Evolutionary conservation across 2,113 vertebrate genomes (phyloP), one percentile per base, ranked within the genome.

Genomic region (Haplochromis vanheusdeni): DNA sequence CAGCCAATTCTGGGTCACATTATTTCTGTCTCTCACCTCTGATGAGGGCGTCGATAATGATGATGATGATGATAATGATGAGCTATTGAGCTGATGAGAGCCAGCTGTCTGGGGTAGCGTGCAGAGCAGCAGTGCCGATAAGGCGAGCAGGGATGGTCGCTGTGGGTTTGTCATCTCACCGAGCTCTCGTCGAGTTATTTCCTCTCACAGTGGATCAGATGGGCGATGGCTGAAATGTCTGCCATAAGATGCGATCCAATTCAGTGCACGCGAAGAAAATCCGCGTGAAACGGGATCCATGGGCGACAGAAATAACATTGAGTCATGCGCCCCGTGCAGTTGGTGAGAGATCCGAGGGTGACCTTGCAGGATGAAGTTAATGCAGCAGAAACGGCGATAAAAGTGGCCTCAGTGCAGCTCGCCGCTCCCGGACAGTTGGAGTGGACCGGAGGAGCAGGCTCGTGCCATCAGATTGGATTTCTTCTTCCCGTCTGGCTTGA

Each of bases 151-250:
- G n/a, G 88, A 88, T 21, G 88, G 88, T 60, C 68, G 77, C 5
- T 84, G 89, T 79, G 85, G 92, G 83, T 77, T 84, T 83, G 89
- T 94, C 95, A 95, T 96, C 81, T 90, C 93, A 68, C 70, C 68
- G 23, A 80, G 81, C 70, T 82, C 40, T 83, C 51, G 31, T 77
- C 60, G 42, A 87, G 35, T 80, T 49, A 85, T 80, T 90, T 75
- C 70, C 75, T 75, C 58, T 92, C 87, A 89, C 89, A 87, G 90
- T 85, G 90, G 86, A 80, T 85, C 88, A 83, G 91, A 84, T 84
- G 81, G 80, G 68, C 89, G 91, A 87, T 17, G 82, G 82, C 77
- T 28, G 90, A 37, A 65, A 54, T 83, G 84, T 87, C 91, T 84
- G 92, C 93, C 93, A 95, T 94, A 65, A 85, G 87, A 94, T 89